Evolutionary conservation across 2,888 invertebrate species (phyloP).

Genomic region (Mythimna ferrago): DNA sequence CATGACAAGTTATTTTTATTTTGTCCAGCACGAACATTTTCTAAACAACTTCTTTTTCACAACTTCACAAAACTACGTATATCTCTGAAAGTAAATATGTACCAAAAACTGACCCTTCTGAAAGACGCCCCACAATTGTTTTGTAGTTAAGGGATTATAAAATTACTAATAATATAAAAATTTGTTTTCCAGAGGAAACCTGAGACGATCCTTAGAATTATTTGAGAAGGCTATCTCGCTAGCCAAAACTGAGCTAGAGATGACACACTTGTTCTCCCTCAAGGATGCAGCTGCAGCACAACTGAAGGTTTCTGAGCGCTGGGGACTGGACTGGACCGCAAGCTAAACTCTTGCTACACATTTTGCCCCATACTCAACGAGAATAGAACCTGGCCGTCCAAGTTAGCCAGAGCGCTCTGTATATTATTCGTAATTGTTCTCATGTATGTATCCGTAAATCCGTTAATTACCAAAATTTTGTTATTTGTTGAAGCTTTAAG

Average conservation of each 20-base stretch:
- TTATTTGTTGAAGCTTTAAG: constrained; percentile 60
- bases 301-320: constrained; percentile 94
- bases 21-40: too few species aligned
- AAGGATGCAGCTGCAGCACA: constrained; percentile 98
- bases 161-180: constrained; percentile 20
- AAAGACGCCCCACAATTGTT: too few species aligned
- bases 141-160: neutral
- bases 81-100: too few species aligned
- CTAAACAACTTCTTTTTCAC: too few species aligned
- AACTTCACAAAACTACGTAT: too few species aligned
- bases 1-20: too few species aligned
- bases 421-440: constrained; percentile 56
- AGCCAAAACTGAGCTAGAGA: constrained; percentile 96
- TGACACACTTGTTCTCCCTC: constrained; percentile 97
- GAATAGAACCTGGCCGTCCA: constrained; percentile 79
- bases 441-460: constrained; percentile 52
- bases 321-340: constrained; percentile 92
- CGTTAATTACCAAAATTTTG: constrained; percentile 46
- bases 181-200: constrained; percentile 93
- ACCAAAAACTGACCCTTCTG: too few species aligned
- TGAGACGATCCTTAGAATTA: constrained; percentile 95
- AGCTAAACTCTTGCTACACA: constrained; percentile 78
- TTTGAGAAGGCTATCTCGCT: constrained; percentile 97
- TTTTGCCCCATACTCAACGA: constrained; percentile 72
- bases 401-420: constrained; percentile 60